A percentile compares a stretch with the other conserved stretches of the same genome.
Evolutionary conservation across 2,888 invertebrate genomes (phyloP).

Genomic region (Protophormia terraenovae): DNA sequence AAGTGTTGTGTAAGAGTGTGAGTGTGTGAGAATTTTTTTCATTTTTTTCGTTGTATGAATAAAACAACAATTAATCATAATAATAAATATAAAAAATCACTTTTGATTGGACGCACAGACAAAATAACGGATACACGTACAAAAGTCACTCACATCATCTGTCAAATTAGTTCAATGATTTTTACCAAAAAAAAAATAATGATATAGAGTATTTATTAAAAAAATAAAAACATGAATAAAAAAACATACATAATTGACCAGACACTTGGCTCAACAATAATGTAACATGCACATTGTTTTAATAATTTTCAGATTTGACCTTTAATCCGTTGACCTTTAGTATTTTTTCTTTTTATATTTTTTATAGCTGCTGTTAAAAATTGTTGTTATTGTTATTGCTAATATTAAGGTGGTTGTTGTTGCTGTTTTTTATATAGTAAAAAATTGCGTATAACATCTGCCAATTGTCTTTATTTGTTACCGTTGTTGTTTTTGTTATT

Average conservation of each 20-base stretch:
- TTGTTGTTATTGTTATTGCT: constrained; percentile 29
- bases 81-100: constrained; percentile 37
- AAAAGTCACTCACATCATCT: no score
- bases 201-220: background rate
- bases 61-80: constrained; percentile 63
- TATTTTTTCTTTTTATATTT: constrained; percentile 54
- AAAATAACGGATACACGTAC: background rate
- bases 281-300: constrained; percentile 11
- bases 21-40: constrained; percentile 1
- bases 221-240: background rate
- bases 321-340: constrained; percentile 68
- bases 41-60: no score
- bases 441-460: constrained; percentile 50
- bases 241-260: background rate
- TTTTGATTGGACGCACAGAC: constrained; percentile 18
- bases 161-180: background rate
- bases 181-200: background rate
- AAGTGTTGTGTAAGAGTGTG: background rate
- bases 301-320: constrained; percentile 60
- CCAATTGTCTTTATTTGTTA: constrained; percentile 42
- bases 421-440: background rate
- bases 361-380: constrained; percentile 9
- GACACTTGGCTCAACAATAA: constrained; percentile 17
- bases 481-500: constrained; percentile 14
- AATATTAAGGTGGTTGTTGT: background rate